Evolutionary conservation across 2,113 vertebrate species (phyloP).

Genomic region (Garra rufa): DNA sequence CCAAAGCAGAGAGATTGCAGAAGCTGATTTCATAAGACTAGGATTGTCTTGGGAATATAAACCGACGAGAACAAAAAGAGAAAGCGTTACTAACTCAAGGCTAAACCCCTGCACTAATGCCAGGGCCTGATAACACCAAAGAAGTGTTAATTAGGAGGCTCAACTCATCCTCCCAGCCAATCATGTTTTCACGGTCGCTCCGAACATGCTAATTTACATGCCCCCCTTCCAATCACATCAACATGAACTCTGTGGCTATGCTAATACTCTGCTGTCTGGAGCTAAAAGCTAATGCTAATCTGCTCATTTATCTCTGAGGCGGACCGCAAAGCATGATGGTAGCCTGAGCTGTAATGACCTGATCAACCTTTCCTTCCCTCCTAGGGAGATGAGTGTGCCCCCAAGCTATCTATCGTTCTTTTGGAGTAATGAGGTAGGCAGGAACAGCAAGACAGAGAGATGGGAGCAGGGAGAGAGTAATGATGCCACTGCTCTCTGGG

Average conservation of each 20-base stretch:
- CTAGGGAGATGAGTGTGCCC: conserved; percentile 37
- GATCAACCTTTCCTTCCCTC: conserved; percentile 67
- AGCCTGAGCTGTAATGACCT: conserved; percentile 71
- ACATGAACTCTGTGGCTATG: conserved; percentile 68
- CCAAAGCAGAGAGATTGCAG: conserved; percentile 49
- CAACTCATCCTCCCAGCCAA: conserved; percentile 28
- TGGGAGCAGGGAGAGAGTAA: conserved; percentile 64
- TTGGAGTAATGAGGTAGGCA: conserved; percentile 45
- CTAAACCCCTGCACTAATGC: conserved; percentile 36
- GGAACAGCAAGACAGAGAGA: conserved; percentile 32
- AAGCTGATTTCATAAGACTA: conserved; percentile 56
- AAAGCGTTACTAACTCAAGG: conserved; percentile 30
- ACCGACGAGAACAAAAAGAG: conserved; percentile 9
- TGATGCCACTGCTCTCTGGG: conserved; percentile 35
- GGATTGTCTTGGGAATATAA: conserved; percentile 19
- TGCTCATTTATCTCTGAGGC: conserved; percentile 66
- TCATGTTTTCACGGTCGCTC: conserved; percentile 46
- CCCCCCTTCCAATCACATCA: conserved; percentile 70
- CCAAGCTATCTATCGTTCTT: conserved; percentile 27
- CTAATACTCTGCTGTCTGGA: conserved; percentile 62
- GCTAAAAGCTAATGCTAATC: conserved; percentile 33
- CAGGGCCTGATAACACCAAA: conserved; percentile 32
- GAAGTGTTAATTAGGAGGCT: conserved; percentile 34
- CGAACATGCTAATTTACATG: conserved; percentile 24
- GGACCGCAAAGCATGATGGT: conserved; percentile 67